phyloP scores from a whole-genome alignment of 92 coral and sea anemone species.

The Montipora capitata region DNA sequence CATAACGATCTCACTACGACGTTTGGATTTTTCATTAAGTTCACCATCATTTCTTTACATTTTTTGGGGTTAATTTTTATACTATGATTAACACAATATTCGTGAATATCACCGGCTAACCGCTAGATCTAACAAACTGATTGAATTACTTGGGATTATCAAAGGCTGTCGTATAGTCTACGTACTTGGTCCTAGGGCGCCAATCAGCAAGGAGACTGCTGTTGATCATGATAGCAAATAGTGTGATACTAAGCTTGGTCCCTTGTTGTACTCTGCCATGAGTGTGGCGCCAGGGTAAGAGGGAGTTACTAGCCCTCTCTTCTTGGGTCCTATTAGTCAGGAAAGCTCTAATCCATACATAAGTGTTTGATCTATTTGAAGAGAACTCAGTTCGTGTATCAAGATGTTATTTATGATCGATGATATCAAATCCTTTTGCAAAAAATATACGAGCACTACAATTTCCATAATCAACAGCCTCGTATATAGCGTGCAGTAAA shows the following conservation, averaged over 20 bases:
- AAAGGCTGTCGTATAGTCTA: too few species aligned
- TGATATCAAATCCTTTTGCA: constrained; percentile 54
- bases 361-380: neutral
- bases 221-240: constrained; percentile 27
- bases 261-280: constrained; percentile 64
- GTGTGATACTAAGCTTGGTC: constrained; percentile 43
- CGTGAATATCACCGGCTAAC: neutral
- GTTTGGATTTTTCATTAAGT: neutral
- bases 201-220: constrained; percentile 18
- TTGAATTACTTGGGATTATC: too few species aligned
- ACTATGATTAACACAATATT: neutral
- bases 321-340: neutral
- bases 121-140: neutral
- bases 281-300: constrained; percentile 36
- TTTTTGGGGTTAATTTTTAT: too few species aligned
- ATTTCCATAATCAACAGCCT: constrained; percentile 44
- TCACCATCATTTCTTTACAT: neutral
- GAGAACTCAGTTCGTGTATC: constrained; percentile 30
- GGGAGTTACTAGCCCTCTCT: neutral
- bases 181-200: neutral
- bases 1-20: neutral
- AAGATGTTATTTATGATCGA: constrained; percentile 49
- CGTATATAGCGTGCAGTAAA: neutral
- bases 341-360: neutral
- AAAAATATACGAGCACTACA: constrained; percentile 48